phyloP scores from a whole-genome alignment of 2,888 invertebrate species.

The Perithous albicinctus region DNA sequence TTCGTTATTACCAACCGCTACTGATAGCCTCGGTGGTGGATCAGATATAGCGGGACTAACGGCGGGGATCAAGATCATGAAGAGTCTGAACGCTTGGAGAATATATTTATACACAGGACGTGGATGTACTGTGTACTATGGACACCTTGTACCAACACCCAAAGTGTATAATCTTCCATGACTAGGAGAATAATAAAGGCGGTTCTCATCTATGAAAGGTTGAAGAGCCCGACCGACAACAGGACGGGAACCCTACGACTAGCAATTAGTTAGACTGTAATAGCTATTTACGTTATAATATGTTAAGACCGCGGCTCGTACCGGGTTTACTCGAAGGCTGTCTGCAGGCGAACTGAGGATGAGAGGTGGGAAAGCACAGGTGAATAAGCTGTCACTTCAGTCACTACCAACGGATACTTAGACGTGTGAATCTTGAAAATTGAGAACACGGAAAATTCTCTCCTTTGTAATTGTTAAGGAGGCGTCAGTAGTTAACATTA shows the following conservation, averaged over 20 bases:
- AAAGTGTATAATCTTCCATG: constrained; percentile 30
- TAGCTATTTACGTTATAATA: constrained; percentile 56
- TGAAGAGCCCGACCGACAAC: constrained; percentile 59
- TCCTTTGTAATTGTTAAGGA: background rate
- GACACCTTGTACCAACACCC: constrained; percentile 6
- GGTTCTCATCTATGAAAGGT: constrained; percentile 64
- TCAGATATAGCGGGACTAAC: constrained; percentile 17
- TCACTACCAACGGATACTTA: background rate
- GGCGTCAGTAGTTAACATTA: background rate
- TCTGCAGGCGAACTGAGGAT: constrained; percentile 29
- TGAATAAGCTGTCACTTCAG: constrained; percentile 5
- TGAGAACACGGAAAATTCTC: constrained; percentile 4
- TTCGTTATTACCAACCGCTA: constrained; percentile 27
- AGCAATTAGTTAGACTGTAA: constrained; percentile 67
- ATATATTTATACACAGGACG: background rate
- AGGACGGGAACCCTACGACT: constrained; percentile 69
- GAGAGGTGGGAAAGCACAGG: constrained; percentile 5
- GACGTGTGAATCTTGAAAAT: constrained; percentile 8
- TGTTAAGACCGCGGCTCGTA: constrained; percentile 47
- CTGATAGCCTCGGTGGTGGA: constrained; percentile 14
- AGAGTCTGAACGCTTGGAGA: constrained; percentile 2
- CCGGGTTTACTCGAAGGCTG: constrained; percentile 28
- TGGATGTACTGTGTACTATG: background rate
- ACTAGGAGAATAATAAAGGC: constrained; percentile 51
- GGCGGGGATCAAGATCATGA: constrained; percentile 17